These are phyloP conservation scores for Ditylenchus weischeri DNA, from an alignment of 2,888 invertebrate genomes.

Conservation along the genomic window DNA sequence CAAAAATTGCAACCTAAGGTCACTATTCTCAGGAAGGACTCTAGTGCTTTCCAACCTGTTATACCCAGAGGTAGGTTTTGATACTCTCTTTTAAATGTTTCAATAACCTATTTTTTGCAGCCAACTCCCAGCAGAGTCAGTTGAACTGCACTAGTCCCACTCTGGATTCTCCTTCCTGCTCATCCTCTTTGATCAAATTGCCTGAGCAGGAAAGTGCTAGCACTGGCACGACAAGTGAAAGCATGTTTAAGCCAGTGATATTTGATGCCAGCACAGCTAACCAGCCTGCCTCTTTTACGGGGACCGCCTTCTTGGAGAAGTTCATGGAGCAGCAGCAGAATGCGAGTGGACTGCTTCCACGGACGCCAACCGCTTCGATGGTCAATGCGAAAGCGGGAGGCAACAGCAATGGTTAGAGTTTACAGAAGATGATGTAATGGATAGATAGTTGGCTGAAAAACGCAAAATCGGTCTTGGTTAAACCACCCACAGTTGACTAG, in stretches of 20 bases:
- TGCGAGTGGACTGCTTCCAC: neutral
- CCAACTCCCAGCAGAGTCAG: conserved; percentile 18
- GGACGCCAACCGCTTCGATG: neutral
- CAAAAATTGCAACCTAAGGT: conserved; percentile 20
- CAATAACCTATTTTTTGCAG: conserved; percentile 12
- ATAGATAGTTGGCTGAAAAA: too few species aligned
- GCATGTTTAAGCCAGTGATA: conserved; percentile 21
- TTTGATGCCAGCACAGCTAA: conserved; percentile 13
- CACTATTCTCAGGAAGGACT: conserved; percentile 19
- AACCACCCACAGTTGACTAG: too few species aligned
- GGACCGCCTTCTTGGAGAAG: conserved; percentile 22
- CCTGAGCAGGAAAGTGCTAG: neutral
- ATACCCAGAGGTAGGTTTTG: conserved; percentile 34
- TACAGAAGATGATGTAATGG: too few species aligned
- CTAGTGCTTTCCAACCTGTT: conserved; percentile 30
- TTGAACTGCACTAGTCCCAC: neutral
- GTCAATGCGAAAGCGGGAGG: neutral
- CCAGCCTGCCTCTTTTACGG: conserved; percentile 21
- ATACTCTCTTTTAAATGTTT: neutral
- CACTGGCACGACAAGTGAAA: neutral
- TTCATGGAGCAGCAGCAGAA: conserved; percentile 6
- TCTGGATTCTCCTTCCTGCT: conserved; percentile 3
- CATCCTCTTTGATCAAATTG: neutral
- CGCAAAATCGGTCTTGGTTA: too few species aligned
- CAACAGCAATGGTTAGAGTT: too few species aligned